A percentile compares a stretch with the other conserved stretches of the same genome.
Conservation (phyloP, 2,888 invertebrate species). For the Emmelina monodactyla region DNA sequence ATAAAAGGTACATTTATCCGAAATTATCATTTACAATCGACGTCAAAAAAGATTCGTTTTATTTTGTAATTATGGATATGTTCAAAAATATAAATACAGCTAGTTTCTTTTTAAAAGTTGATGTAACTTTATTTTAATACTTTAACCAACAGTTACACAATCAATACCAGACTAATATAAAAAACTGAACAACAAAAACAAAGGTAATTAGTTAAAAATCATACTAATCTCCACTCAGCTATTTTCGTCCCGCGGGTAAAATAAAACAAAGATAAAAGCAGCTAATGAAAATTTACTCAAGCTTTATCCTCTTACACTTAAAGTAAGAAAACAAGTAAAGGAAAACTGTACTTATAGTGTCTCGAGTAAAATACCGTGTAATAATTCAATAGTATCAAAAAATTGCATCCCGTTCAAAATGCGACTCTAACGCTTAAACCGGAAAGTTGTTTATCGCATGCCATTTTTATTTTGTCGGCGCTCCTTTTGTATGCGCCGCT, state of each 20-base stretch:
- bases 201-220: constrained; percentile 1
- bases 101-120: no score
- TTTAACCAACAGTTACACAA: no score
- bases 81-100: no score
- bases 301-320: constrained; percentile 1
- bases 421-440: not conserved
- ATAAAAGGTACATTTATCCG: no score
- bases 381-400: constrained; percentile 2
- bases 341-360: constrained; percentile 1
- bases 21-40: no score
- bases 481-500: constrained; percentile 43
- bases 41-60: no score
- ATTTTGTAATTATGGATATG: no score
- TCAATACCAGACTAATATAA: no score
- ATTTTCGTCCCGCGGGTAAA: not conserved
- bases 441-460: not conserved
- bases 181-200: no score
- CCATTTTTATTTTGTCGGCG: constrained; percentile 5
- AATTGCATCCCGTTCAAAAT: not conserved
- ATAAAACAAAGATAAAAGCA: not conserved
- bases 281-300: constrained; percentile 1
- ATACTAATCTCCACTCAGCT: not conserved
- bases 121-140: no score
- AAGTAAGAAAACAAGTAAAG: not conserved
- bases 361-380: constrained; percentile 1